Evolutionary conservation across 2,797 vertebrate genomes (phyloP), one percentile per base, ranked within the genome.

Genomic region (Chaenodraco wilsoni): DNA sequence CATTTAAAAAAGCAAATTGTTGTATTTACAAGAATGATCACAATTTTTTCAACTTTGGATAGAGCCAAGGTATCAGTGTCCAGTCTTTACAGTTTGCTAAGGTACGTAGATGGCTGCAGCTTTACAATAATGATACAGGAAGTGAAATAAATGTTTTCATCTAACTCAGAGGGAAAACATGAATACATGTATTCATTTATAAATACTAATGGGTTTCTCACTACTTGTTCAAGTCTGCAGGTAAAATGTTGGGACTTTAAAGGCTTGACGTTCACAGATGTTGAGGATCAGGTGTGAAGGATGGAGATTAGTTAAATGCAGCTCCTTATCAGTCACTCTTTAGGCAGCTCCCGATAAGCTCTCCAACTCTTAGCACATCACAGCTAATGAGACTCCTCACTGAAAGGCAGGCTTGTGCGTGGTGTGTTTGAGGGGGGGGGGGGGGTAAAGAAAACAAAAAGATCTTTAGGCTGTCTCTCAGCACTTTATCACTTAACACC

Each of bases 321-420:
- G 66, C 71, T 75, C 3, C 82, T 89, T 90, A 90, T 93, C 88
- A 67, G 61, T 63, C 64, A 21, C 74, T 85, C 73, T 80, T 83
- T 75, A 77, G 76, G 72, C 78, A 65, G 87, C 78, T 83, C 73
- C 69, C 7, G 85, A 91, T 92, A 93, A 93, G 84, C 82, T 82
- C 65, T 59, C 71, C 48, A 62, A 58, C 75, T 77, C 79, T 89
- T 87, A 85, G 73, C 88, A 85, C 87, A 86, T 82, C 70, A 72
- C 69, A 81, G 59, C 86, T 87, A 88, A 91, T 88, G 78, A 82
- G 83, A 70, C 78, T 83, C 84, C 78, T 79, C 75, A 41, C 74
- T 69, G 78, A 63, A 82, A 75, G 61, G 27, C 46, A 45, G 63
- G 52, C 19, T 57, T 58, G 50, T 72, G 72, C 54, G 72, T 58